Evolutionary conservation across 2,113 vertebrate species (phyloP), one percentile per base, ranked within the genome.

Genomic region (Gavia stellata): DNA sequence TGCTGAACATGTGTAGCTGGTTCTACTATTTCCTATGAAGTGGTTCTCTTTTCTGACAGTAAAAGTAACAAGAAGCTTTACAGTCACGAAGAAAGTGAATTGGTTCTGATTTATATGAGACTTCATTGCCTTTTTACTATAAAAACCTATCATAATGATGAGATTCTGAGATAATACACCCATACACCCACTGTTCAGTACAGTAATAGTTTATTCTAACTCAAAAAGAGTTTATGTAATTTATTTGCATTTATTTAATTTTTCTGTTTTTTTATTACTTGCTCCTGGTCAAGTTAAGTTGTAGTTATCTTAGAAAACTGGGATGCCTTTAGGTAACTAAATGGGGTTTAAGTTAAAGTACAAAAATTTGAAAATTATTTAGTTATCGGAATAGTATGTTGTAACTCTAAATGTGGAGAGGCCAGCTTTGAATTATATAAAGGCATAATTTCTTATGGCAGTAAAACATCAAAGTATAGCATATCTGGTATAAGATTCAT

Each of bases 1-100:
- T 84, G 65, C 75, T 88, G 82, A 95, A 86, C 88, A 74, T 83
- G 5, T 88, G 82, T 95, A 86, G 18, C 59, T 95, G 62, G 10
- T 94, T 94, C 90, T 88, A 55, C 55, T 15, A 47, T 86, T 96
- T 96, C 92, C 72, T 92, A 29, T 71, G 74, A 86, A 90, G 26
- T 74, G 55, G 67, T 62, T 86, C 59, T 77, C 16, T 90, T 85
- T 82, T 80, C 67, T 31, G 59, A 59, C 71, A n/a, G 86, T 67
- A 93, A 82, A 90, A 88, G 47, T 78, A 94, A 81, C 26, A 67
- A 63, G 65, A 88, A 26, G 19, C 47, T 92, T 90, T 94, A 19
- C 53, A 88, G 90, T 90, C 49, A 70, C 40, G 71, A 87, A 87
- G 49, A 42, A 84, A 50, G 25, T 55, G 55, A 88, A 92, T 92